These are phyloP conservation scores for Mesoligia furuncula DNA, from an alignment of 2,888 invertebrate genomes.

Conservation along the genomic window DNA sequence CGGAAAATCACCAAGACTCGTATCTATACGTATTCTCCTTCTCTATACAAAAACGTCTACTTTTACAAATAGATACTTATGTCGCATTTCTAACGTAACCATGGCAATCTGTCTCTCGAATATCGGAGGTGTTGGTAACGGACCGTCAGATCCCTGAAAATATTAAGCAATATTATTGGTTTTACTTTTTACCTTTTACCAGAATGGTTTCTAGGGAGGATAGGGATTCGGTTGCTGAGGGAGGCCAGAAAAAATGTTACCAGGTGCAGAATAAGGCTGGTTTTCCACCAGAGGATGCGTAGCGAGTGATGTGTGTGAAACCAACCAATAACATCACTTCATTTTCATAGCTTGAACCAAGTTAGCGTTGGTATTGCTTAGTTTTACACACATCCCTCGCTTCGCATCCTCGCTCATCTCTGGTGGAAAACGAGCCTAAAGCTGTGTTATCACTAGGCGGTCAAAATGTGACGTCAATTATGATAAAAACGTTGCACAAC, in stretches of 20 bases:
- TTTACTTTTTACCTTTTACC: conserved; percentile 4
- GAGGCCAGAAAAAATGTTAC: background rate
- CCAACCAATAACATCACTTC: too few relatives aligned
- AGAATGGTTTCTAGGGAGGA: conserved; percentile 2
- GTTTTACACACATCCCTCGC: too few relatives aligned
- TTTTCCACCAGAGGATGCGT: too few relatives aligned
- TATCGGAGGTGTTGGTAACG: conserved; percentile 16
- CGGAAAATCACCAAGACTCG: conserved; percentile 18
- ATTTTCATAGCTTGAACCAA: too few relatives aligned
- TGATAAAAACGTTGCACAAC: background rate
- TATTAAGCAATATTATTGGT: conserved; percentile 33
- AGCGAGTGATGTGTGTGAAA: too few relatives aligned
- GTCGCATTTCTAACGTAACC: conserved; percentile 16
- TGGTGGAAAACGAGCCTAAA: background rate
- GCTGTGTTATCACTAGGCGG: background rate
- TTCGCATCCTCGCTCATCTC: too few relatives aligned
- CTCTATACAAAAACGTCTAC: conserved; percentile 8
- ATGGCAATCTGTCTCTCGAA: conserved; percentile 10
- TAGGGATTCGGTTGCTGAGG: background rate
- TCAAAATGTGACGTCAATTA: background rate
- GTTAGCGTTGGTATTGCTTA: too few relatives aligned
- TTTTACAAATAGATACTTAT: conserved; percentile 28
- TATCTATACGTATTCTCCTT: conserved; percentile 17
- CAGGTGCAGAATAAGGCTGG: background rate
- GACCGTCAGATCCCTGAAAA: conserved; percentile 20